Evolutionary conservation across 1,140 invertebrate genomes (phyloP).

Genomic region (Caenorhabditis brenneri): DNA sequence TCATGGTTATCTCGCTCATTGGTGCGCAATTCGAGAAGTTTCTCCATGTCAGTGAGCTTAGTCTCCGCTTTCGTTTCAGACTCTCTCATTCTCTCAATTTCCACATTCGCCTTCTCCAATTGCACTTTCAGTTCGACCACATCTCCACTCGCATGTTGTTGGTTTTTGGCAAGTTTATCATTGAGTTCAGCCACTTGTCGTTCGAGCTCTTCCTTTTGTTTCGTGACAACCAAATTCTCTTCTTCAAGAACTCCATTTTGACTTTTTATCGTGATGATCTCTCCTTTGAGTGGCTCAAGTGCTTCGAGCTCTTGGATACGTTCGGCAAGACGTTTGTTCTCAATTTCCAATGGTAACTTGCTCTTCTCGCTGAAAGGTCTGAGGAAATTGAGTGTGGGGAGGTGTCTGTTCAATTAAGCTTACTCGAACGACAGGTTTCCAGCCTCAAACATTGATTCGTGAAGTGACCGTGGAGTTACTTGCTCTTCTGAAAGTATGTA

Average conservation of each 20-base stretch:
- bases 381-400: too few species aligned
- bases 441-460: conserved; percentile 20
- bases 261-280: neutral
- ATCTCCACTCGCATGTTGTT: conserved; percentile 4
- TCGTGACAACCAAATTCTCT: neutral
- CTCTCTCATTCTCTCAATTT: neutral
- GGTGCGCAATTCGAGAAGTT: neutral
- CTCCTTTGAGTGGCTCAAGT: conserved; percentile 8
- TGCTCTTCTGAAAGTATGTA: neutral
- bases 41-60: neutral
- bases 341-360: conserved; percentile 11
- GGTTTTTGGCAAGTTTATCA: neutral
- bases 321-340: neutral
- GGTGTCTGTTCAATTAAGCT: neutral
- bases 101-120: neutral
- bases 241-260: neutral
- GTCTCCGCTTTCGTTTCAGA: neutral
- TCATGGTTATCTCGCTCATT: neutral
- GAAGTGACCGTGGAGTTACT: neutral
- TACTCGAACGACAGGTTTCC: conserved; percentile 10
- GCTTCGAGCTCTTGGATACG: conserved; percentile 17
- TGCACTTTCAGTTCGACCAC: neutral
- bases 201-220: conserved; percentile 11
- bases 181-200: neutral
- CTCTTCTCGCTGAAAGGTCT: conserved; percentile 25